phyloP scores from a whole-genome alignment of 1,140 invertebrate genomes.

The Drosophila pseudoobscura region DNA sequence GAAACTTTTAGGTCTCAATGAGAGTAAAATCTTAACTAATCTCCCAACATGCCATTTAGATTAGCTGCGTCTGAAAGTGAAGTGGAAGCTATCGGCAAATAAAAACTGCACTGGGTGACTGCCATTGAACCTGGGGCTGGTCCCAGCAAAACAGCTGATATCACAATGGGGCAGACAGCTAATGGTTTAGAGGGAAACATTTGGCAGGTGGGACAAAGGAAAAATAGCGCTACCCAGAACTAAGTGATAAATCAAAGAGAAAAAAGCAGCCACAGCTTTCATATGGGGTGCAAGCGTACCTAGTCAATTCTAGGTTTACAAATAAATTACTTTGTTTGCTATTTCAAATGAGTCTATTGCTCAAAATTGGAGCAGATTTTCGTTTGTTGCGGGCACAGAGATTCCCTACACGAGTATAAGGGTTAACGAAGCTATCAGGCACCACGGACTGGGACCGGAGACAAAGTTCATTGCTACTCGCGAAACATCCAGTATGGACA shows the following conservation, averaged over 20 bases:
- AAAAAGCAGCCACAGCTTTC: background rate
- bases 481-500: slow-evolving; percentile 16
- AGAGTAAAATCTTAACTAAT: slow-evolving; percentile 5
- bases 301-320: too few species aligned
- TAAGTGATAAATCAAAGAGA: background rate
- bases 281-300: background rate
- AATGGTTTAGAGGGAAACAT: slow-evolving; percentile 12
- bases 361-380: background rate
- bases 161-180: background rate
- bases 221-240: background rate
- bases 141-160: slow-evolving; percentile 5
- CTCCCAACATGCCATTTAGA: slow-evolving; percentile 5
- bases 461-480: slow-evolving; percentile 67
- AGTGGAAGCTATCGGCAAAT: slow-evolving; percentile 25
- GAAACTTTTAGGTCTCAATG: slow-evolving; percentile 13
- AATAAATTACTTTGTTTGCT: too few species aligned
- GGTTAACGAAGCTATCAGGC: slow-evolving; percentile 51
- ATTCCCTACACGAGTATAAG: background rate
- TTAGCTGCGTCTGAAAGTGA: background rate
- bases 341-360: background rate
- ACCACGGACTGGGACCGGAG: slow-evolving; percentile 12
- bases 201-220: slow-evolving; percentile 13
- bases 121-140: slow-evolving; percentile 23
- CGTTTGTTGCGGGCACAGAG: background rate
- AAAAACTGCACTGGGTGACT: slow-evolving; percentile 2